Conservation (phyloP, 2,797 vertebrate species). For the Chaunax sp. region DNA sequence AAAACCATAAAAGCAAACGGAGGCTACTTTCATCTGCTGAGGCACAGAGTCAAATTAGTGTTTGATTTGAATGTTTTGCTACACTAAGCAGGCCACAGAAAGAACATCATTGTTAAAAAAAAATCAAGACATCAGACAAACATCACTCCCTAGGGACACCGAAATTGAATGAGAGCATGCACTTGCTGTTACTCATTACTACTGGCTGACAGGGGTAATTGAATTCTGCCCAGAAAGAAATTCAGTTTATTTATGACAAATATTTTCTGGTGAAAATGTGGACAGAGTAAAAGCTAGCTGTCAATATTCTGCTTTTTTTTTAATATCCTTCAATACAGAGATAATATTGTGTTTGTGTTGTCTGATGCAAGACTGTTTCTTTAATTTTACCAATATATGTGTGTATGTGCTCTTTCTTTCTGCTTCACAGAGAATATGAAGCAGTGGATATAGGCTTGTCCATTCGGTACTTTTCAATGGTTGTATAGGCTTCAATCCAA, state of each 20-base stretch:
- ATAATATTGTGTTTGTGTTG: constrained; percentile 15
- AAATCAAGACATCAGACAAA: constrained; percentile 71
- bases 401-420: neutral
- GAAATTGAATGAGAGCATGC: constrained; percentile 81
- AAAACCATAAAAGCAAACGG: constrained; percentile 57
- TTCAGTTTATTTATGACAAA: constrained; percentile 68
- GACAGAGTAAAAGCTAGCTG: constrained; percentile 19
- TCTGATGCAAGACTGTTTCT: constrained; percentile 6
- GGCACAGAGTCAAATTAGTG: constrained; percentile 71
- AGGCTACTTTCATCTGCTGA: constrained; percentile 66
- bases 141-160: constrained; percentile 66
- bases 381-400: constrained; percentile 4
- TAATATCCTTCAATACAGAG: constrained; percentile 23
- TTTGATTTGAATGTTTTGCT: constrained; percentile 74
- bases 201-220: constrained; percentile 74
- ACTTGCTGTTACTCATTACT: constrained; percentile 78
- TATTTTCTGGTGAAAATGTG: constrained; percentile 50
- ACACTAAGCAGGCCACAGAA: constrained; percentile 65
- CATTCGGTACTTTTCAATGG: no score
- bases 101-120: constrained; percentile 62
- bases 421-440: constrained; percentile 14
- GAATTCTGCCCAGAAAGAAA: constrained; percentile 70
- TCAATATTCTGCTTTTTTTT: constrained; percentile 14
- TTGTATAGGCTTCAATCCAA: constrained; percentile 37
- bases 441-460: constrained; percentile 22